Evolutionary conservation across 2,888 invertebrate species (phyloP), one percentile per base, ranked within the genome.

Genomic region (Tenthredo livida): DNA sequence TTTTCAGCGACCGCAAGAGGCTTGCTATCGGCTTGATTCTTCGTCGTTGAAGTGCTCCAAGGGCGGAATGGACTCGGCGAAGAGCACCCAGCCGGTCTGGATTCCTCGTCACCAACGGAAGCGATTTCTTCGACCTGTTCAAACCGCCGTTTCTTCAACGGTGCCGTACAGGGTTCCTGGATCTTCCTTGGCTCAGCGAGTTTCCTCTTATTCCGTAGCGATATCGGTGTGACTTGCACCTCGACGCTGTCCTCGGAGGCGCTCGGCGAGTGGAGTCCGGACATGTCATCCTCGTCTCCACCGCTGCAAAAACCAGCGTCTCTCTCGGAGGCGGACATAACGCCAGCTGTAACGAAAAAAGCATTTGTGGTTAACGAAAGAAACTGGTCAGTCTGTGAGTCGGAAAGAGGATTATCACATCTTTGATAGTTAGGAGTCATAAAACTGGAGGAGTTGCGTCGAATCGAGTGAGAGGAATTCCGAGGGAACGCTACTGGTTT

Each of bases 291-390:
- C 89, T 97, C 97, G 88, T 96, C 97, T 0, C 95, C 96, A 2
- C 96, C 96, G 0, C 96, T 96, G 87, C 96, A 96, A 92, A 97
- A 96, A 78, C 96, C 97, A 5, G 96, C 96, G 91, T 97, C 97
- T 84, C 95, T 94, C 86, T 96, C 96, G 84, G 95, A 91, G 75
- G 92, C 92, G 43, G 94, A 92, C 93, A 94, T 94, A 54, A 91
- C 92, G 84, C 92, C 92, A 86, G 95, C 96, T 96, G 95, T 17
- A 96, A 94, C 93, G 93, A 94, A 94, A 87, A 89, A 85, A 86
- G 87, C 86, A 77, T 73, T 40, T 54, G 17, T 54, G 6, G n/a
- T 54, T n/a, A 54, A 54, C 6, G 2, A 7, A 54, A 29, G 21
- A 54, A 77, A 77, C 50, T 29, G 21, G 73, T 43, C 15, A 67